Conservation (phyloP, 2,888 invertebrate species). For the Galerucella pusilla region DNA sequence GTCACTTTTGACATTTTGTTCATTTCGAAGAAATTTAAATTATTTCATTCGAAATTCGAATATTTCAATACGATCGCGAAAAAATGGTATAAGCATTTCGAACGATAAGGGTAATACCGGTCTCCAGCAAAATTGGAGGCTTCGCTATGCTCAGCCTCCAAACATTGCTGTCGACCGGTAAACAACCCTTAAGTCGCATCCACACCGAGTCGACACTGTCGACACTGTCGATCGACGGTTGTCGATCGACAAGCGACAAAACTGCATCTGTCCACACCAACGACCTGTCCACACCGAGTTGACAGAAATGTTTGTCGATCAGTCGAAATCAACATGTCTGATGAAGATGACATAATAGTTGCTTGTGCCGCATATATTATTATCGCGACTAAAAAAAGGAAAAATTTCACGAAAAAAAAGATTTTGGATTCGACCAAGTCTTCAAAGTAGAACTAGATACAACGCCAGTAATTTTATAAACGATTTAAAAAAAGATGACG, state of each 20-base stretch:
- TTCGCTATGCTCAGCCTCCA: no score
- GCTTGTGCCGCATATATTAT: conserved; percentile 29
- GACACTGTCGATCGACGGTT: not conserved
- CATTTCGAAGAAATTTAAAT: no score
- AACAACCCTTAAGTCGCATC: not conserved
- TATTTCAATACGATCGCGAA: no score
- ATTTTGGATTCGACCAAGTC: conserved; percentile 35
- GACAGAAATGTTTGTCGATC: conserved; percentile 28
- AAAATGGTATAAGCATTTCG: no score
- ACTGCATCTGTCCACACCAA: no score
- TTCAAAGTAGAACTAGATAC: conserved; percentile 31
- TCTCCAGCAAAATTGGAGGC: no score
- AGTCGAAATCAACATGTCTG: conserved; percentile 32
- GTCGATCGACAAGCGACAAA: not conserved
- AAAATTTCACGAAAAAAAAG: conserved; percentile 27
- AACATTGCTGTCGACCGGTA: no score
- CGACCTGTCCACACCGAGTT: not conserved
- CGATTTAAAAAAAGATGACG: conserved; percentile 30
- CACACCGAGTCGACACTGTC: not conserved
- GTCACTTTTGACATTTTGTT: no score
- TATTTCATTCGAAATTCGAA: no score
- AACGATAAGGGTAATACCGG: no score
- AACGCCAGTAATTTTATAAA: conserved; percentile 23
- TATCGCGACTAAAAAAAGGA: conserved; percentile 33
- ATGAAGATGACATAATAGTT: conserved; percentile 20